Evolutionary conservation across 2,797 vertebrate genomes (phyloP).

Genomic region (Erithacus rubecula): DNA sequence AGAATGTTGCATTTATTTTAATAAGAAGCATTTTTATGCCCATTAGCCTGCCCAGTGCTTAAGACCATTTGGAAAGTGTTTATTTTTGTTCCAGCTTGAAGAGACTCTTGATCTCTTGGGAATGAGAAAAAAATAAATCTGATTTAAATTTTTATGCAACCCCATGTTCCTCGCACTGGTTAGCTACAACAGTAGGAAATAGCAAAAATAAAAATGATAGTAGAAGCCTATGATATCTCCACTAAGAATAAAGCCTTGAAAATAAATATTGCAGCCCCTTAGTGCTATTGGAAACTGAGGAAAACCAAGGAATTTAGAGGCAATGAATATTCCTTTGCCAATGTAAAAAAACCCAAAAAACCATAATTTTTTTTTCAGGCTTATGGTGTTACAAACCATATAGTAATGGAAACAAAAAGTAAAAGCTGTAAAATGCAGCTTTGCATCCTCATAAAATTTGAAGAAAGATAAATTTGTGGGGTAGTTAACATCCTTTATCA

Average conservation of each 20-base stretch:
- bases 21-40: not conserved
- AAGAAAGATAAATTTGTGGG: conserved; percentile 17
- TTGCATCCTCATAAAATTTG: not conserved
- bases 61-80: not conserved
- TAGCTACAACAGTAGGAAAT: not conserved
- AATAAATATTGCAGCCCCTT: not conserved
- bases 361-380: not conserved
- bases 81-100: not conserved
- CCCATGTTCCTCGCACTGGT: not conserved
- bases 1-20: not conserved
- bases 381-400: not conserved
- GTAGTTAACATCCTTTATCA: not conserved
- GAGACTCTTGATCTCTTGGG: not conserved
- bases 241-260: not conserved
- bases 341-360: not conserved
- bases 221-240: not conserved
- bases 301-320: not conserved
- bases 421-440: conserved; percentile 7
- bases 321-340: not conserved
- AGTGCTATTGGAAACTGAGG: not conserved
- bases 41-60: not conserved
- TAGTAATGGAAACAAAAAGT: not conserved
- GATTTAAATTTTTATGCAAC: not conserved
- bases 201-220: not conserved
- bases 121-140: not conserved